A percentile compares a stretch with the other conserved stretches of the same genome.
Conservation (phyloP, 1,140 invertebrate species). For the Solen grandis region DNA sequence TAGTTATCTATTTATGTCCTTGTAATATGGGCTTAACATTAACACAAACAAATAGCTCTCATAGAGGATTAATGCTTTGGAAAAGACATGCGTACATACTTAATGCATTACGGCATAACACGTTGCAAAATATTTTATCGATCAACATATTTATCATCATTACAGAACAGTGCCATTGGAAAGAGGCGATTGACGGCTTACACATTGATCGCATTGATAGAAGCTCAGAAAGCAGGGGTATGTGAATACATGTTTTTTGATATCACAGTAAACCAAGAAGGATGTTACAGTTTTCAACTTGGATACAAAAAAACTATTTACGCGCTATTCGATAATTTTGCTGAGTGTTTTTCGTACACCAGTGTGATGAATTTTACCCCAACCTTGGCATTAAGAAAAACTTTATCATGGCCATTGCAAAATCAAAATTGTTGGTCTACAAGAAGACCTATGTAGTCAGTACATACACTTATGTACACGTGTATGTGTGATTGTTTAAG, state of each 20-base stretch:
- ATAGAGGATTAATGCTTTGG: no score
- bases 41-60: no score
- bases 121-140: background rate
- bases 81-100: background rate
- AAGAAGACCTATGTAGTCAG: no score
- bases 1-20: background rate
- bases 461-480: no score
- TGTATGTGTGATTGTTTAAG: no score
- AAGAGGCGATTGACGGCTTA: constrained; percentile 72
- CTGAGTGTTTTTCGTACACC: background rate
- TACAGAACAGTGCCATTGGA: constrained; percentile 70
- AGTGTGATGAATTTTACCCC: background rate
- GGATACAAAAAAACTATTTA: no score
- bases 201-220: constrained; percentile 75
- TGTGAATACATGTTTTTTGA: background rate
- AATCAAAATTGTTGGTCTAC: background rate
- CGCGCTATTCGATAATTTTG: background rate
- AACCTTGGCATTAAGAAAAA: background rate
- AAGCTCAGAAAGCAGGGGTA: constrained; percentile 18
- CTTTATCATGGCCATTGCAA: background rate
- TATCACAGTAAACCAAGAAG: no score
- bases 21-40: background rate
- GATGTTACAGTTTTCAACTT: no score
- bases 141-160: background rate
- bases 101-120: background rate